Evolutionary conservation across 2,797 vertebrate species (phyloP).

Genomic region (Masticophis lateralis): DNA sequence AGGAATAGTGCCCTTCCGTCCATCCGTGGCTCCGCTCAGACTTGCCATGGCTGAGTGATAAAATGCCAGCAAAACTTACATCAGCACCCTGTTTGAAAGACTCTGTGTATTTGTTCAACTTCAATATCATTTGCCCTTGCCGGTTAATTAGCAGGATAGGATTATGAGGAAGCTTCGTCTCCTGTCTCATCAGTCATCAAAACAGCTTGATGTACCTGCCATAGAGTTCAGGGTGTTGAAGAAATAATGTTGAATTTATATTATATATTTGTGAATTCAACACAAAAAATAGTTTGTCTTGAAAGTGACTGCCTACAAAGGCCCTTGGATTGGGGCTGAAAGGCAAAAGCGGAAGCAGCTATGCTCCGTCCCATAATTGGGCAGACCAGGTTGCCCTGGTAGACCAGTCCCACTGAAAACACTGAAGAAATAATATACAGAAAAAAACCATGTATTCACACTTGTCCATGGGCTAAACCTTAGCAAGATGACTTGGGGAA

Average conservation of each 20-base stretch:
- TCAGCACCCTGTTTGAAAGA: conserved; percentile 1
- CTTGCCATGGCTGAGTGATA: neutral
- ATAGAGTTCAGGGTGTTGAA: neutral
- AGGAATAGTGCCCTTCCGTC: neutral
- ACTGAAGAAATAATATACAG: neutral
- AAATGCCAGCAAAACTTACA: neutral
- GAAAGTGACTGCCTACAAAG: no score
- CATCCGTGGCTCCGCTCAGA: neutral
- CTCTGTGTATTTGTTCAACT: conserved; percentile 2
- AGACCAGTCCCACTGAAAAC: no score
- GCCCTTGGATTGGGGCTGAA: no score
- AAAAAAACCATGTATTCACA: neutral
- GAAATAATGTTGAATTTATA: neutral
- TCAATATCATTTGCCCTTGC: neutral
- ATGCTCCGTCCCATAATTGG: no score
- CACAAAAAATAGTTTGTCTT: no score
- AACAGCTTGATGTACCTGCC: neutral
- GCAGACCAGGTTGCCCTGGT: no score
- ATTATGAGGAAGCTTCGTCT: neutral
- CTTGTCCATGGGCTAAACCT: neutral
- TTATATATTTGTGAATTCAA: no score
- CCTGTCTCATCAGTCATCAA: neutral
- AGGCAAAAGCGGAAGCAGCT: no score
- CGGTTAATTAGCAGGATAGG: neutral
- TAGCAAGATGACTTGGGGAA: neutral